These are phyloP conservation scores for Polymixis flavicincta DNA, from an alignment of 2,888 invertebrate species.

Conservation along the genomic window DNA sequence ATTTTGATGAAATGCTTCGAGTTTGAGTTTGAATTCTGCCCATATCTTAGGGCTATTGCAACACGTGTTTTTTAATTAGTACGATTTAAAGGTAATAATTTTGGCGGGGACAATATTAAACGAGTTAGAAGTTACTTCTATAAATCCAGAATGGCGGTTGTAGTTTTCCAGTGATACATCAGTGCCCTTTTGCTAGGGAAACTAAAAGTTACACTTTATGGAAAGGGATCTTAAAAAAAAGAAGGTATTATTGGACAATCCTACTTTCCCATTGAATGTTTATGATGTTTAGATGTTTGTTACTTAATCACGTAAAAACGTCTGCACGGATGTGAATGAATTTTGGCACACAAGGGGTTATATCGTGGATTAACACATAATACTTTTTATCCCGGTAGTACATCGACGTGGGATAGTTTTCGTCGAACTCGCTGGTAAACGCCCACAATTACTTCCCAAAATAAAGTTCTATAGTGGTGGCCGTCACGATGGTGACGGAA, in stretches of 20 bases:
- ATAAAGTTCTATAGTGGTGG: background rate
- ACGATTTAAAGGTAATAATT: background rate
- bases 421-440: background rate
- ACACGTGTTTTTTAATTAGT: background rate
- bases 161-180: background rate
- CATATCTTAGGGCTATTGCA: background rate
- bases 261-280: too few species aligned
- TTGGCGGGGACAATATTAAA: background rate
- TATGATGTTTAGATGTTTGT: too few species aligned
- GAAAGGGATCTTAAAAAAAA: background rate
- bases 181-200: background rate
- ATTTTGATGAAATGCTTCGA: too few species aligned
- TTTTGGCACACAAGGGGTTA: too few species aligned
- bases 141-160: background rate
- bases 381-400: too few species aligned
- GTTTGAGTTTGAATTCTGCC: background rate
- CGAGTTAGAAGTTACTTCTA: background rate
- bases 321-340: too few species aligned
- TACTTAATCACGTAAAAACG: too few species aligned
- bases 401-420: too few species aligned
- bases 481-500: too few species aligned
- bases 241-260: too few species aligned
- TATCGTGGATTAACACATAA: too few species aligned
- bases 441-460: background rate
- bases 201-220: background rate